Evolutionary conservation across 53 echinoderm and acorn worm genomes (phyloP), one percentile per base, ranked within the genome.

Genomic region (Patiria pectinifera): DNA sequence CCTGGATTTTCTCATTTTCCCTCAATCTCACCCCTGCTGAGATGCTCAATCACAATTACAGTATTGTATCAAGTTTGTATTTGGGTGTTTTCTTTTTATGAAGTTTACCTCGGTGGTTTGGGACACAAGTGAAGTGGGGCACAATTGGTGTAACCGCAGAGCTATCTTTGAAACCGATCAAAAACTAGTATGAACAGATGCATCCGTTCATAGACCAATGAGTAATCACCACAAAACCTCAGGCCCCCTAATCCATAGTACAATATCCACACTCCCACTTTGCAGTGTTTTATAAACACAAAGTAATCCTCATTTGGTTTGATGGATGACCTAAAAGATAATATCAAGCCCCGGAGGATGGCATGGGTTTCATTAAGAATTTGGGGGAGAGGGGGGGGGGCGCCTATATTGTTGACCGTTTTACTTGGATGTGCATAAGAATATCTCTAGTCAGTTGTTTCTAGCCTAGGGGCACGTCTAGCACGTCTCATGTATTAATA

Each of bases 401-500:
- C 0, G 60, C 2, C 8, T 11, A 3, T 14, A 66, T 66, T 14
- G 66, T 16, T 66, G 19, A 11, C 19, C 66, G 19, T 66, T 66
- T 66, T 18, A 16, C 66, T 66, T 18, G 66, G 66, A 66, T 66
- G 66, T 3, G 12, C 19, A 11, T 53, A 53, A 2, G 53, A 53
- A 53, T 53, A 53, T 53, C 5, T 53, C 53, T 53, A 53, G 53
- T 53, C 8, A 53, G 5, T 53, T 53, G 5, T 5, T 69, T 15
- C 14, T 69, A 1, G 16, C 69, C 69, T 69, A 13, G 3, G 21
- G 69, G 69, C 13, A 69, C 21, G 16, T 21, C 15, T 15, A 69
- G 69, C 69, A 69, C 69, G 69, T 69, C 69, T 69, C 16, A 24
- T 58, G 85, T 85, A 69, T 85, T 69, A 35, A 85, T 85, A 85